phyloP scores from a whole-genome alignment of 30 jellyfish, hydroid and myxozoan species.

The Hydractinia symbiolongicarpus region DNA sequence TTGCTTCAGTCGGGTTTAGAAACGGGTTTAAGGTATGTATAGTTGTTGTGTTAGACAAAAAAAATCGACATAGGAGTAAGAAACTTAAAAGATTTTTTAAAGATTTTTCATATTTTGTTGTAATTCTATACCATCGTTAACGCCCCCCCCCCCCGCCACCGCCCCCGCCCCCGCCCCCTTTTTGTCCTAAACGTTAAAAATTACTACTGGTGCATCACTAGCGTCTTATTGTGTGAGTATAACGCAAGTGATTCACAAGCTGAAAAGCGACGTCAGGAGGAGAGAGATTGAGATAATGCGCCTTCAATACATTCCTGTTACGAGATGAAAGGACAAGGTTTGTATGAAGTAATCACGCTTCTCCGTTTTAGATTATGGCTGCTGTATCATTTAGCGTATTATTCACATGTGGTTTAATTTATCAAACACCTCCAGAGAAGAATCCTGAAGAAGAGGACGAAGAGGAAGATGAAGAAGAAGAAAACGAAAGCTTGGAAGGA shows the following conservation, averaged over 20 bases:
- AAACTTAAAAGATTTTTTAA: too few species aligned
- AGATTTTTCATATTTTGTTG: too few species aligned
- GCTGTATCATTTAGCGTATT: constrained; percentile 54
- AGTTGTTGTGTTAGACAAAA: too few species aligned
- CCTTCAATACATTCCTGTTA: neutral
- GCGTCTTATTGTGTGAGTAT: too few species aligned
- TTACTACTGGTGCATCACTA: too few species aligned
- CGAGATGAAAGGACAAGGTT: too few species aligned
- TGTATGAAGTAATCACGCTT: neutral
- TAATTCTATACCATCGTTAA: too few species aligned
- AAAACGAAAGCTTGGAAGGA: neutral
- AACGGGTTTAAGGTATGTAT: constrained; percentile 39
- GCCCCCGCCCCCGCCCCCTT: too few species aligned
- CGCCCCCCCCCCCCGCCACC: too few species aligned
- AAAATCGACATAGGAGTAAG: too few species aligned
- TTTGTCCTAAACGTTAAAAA: too few species aligned
- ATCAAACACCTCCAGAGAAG: constrained; percentile 53
- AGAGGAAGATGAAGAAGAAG: constrained; percentile 35
- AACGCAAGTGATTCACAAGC: too few species aligned
- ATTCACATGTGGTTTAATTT: constrained; percentile 49
- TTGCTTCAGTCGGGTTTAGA: constrained; percentile 47
- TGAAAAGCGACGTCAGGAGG: neutral
- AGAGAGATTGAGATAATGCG: neutral
- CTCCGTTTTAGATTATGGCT: constrained; percentile 40
- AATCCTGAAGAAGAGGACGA: constrained; percentile 20